A percentile compares a stretch with the other conserved stretches of the same genome.
phyloP scores from a whole-genome alignment of 2,888 invertebrate species.

The Syritta pipiens region DNA sequence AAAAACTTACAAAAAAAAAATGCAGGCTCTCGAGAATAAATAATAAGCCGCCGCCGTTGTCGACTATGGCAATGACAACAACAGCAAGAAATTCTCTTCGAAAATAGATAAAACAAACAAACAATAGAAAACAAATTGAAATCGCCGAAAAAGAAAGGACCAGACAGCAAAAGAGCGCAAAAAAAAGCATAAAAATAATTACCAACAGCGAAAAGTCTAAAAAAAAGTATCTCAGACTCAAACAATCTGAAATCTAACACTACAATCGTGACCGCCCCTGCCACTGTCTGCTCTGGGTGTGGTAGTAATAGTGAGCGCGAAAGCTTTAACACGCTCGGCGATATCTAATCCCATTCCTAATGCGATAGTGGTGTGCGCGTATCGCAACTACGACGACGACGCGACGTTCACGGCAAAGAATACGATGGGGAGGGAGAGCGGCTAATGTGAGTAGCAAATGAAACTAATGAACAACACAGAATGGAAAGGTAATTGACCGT shows the following conservation, averaged over 20 bases:
- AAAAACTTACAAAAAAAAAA: constrained; percentile 6
- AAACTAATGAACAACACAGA: constrained; percentile 52
- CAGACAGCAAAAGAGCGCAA: constrained; percentile 13
- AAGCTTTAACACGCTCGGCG: constrained; percentile 21
- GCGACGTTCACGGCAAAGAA: background rate
- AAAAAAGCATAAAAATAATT: background rate
- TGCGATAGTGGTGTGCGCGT: constrained; percentile 22
- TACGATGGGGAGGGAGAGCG: background rate
- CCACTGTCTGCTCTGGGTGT: background rate
- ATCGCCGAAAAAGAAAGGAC: constrained; percentile 25
- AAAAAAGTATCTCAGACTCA: constrained; percentile 45
- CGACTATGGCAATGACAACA: no score
- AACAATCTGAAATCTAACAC: constrained; percentile 27
- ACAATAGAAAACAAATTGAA: constrained; percentile 60
- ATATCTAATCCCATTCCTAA: constrained; percentile 49
- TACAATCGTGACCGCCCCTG: no score
- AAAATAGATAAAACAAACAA: constrained; percentile 61
- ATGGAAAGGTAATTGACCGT: constrained; percentile 78
- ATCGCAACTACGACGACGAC: constrained; percentile 8
- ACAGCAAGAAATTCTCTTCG: no score
- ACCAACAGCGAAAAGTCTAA: constrained; percentile 8
- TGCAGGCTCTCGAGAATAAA: constrained; percentile 10
- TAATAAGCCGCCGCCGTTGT: constrained; percentile 7
- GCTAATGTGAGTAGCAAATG: constrained; percentile 49
- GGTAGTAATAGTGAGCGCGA: constrained; percentile 15